Percentiles rank a stretch among this genome's conserved stretches.
phyloP scores from a whole-genome alignment of 92 coral and sea anemone genomes.

The Parazoanthus swiftii region DNA sequence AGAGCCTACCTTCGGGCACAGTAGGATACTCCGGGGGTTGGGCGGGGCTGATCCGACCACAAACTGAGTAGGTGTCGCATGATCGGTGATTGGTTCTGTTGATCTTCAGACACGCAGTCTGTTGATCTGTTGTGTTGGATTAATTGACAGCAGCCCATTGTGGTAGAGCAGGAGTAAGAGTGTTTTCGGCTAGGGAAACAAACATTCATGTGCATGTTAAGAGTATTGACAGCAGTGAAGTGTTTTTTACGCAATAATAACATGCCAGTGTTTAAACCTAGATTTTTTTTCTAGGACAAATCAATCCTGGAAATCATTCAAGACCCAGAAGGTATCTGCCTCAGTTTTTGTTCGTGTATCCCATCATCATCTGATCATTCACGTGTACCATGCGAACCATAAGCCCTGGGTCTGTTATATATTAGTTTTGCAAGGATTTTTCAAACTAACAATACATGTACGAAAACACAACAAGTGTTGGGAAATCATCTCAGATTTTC shows the following conservation, averaged over 20 bases:
- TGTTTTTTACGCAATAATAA: neutral
- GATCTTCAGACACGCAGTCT: neutral
- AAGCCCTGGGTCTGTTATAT: no score
- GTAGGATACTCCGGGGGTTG: neutral
- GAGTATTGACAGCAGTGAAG: neutral
- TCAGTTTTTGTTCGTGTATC: neutral
- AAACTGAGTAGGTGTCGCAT: no score
- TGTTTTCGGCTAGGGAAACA: neutral
- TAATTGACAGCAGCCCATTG: neutral
- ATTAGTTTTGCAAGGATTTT: no score
- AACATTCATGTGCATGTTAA: neutral
- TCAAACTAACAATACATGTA: no score
- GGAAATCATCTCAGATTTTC: no score
- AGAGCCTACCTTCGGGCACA: neutral
- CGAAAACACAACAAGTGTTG: no score
- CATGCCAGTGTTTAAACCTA: neutral
- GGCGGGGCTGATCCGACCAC: no score
- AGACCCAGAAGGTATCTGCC: constrained; percentile 87
- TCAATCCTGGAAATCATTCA: constrained; percentile 97
- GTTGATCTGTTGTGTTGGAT: neutral
- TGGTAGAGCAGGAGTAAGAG: no score
- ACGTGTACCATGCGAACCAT: neutral
- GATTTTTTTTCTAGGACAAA: constrained; percentile 70
- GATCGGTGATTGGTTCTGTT: no score
- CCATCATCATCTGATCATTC: neutral